Percentiles rank a stretch among this genome's conserved stretches.
These are phyloP conservation scores for Tolmerus cingulatus DNA, from an alignment of 2,888 invertebrate genomes.

Conservation along the genomic window DNA sequence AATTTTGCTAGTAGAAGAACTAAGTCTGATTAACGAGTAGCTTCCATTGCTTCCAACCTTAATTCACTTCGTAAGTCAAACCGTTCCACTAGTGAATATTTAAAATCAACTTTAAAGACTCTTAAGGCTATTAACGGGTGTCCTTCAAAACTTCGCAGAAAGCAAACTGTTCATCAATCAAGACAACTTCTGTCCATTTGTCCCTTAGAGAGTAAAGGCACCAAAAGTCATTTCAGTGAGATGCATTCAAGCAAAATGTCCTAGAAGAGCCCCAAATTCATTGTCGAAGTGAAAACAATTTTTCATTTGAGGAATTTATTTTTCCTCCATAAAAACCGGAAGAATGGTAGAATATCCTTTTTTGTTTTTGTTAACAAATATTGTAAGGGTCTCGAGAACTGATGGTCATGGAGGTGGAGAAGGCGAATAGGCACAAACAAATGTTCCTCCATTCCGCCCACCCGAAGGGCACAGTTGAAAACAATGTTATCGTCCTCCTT, in stretches of 20 bases:
- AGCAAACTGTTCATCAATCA: neutral
- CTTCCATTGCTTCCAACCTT: neutral
- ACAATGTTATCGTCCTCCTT: constrained; percentile 36
- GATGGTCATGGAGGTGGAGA: neutral
- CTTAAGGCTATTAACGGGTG: neutral
- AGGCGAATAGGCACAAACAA: neutral
- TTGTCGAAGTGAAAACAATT: neutral
- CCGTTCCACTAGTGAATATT: neutral
- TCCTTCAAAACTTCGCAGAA: neutral
- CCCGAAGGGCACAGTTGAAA: constrained; percentile 2
- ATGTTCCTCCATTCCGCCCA: neutral
- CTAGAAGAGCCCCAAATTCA: neutral
- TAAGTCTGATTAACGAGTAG: neutral
- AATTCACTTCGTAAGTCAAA: neutral
- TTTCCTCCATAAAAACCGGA: neutral
- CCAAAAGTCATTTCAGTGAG: neutral
- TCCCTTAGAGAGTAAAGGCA: neutral
- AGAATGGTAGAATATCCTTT: neutral
- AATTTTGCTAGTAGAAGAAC: neutral
- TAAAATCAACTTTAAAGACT: neutral
- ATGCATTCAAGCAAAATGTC: neutral
- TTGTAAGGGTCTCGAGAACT: neutral
- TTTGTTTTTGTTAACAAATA: neutral
- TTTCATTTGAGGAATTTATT: neutral
- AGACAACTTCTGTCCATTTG: neutral